These are phyloP conservation scores for Tenthredo distinguenda DNA, from an alignment of 2,888 invertebrate species.

Conservation along the genomic window DNA sequence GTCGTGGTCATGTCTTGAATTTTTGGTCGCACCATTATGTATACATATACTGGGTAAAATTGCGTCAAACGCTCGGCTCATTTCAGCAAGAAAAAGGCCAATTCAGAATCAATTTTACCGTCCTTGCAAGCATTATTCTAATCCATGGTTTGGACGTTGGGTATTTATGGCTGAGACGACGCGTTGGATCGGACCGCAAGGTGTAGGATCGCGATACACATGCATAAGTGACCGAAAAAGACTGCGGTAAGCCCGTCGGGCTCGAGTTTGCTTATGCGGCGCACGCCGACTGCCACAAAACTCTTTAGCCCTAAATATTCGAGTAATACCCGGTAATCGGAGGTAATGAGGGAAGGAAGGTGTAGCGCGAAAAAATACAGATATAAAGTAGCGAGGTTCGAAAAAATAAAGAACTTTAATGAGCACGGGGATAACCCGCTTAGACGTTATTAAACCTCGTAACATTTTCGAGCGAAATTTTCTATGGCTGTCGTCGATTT, in stretches of 20 bases:
- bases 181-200: neutral
- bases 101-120: constrained; percentile 60
- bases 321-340: constrained; percentile 72
- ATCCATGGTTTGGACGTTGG: constrained; percentile 50
- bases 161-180: constrained; percentile 54
- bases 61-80: neutral
- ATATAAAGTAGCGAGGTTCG: neutral
- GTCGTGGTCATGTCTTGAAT: constrained; percentile 3
- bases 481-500: neutral
- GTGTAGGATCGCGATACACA: neutral
- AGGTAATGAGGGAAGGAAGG: constrained; percentile 66
- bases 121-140: constrained; percentile 55
- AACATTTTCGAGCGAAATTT: neutral
- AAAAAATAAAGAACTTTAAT: constrained; percentile 3
- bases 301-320: constrained; percentile 73
- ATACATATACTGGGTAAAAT: neutral
- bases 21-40: neutral
- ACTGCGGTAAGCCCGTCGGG: constrained; percentile 51
- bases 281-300: constrained; percentile 64
- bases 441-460: neutral
- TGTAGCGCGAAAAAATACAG: neutral
- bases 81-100: constrained; percentile 41
- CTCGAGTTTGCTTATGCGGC: constrained; percentile 65
- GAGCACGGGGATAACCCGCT: neutral
- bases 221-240: constrained; percentile 50